Percentiles rank a stretch among this genome's conserved stretches.
Conservation (phyloP, 2,888 invertebrate species). For the Leptinotarsa haldemani region DNA sequence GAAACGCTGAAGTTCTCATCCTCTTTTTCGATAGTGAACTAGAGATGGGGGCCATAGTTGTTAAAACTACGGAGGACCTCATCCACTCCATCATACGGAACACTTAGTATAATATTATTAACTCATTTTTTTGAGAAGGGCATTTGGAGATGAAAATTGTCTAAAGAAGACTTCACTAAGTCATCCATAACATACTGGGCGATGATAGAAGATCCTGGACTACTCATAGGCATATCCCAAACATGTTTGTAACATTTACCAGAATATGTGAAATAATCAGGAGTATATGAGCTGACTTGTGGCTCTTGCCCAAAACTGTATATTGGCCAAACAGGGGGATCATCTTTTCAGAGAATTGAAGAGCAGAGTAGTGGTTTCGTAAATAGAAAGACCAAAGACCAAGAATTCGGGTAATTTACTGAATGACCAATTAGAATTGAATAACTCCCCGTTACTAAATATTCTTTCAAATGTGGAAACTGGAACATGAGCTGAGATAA, state of each 20-base stretch:
- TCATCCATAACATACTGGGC: slow-evolving; percentile 40
- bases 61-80: slow-evolving; percentile 18
- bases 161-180: slow-evolving; percentile 25
- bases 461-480: too few species aligned
- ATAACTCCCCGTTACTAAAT: too few species aligned
- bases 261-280: not conserved
- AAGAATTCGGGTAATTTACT: too few species aligned
- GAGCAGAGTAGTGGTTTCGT: too few species aligned
- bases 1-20: slow-evolving; percentile 27
- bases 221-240: slow-evolving; percentile 36
- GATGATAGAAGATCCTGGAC: slow-evolving; percentile 31
- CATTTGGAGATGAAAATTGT: slow-evolving; percentile 29
- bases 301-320: too few species aligned
- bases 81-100: slow-evolving; percentile 3
- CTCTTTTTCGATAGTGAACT: slow-evolving; percentile 25
- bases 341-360: too few species aligned
- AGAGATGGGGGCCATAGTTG: not conserved
- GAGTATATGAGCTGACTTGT: too few species aligned
- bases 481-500: too few species aligned
- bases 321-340: too few species aligned
- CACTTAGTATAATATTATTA: slow-evolving; percentile 24
- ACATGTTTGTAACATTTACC: slow-evolving; percentile 27
- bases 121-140: slow-evolving; percentile 26
- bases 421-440: too few species aligned
- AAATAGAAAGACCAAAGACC: too few species aligned